These are phyloP conservation scores for Orius insidiosus DNA, from an alignment of 1,140 invertebrate genomes.

Conservation along the genomic window DNA sequence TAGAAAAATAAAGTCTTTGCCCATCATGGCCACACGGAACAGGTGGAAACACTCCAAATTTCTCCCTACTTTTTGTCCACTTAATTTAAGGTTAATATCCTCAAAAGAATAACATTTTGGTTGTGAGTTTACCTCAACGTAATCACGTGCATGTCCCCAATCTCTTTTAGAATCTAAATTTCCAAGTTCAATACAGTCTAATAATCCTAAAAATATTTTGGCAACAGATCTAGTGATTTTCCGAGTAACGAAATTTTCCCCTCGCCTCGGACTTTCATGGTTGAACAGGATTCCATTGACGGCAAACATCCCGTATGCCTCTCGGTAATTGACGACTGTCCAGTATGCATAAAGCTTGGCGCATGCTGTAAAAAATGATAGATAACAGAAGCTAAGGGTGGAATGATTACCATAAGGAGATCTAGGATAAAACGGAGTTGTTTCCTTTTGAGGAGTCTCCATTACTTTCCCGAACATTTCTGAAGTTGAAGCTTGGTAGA, in stretches of 20 bases:
- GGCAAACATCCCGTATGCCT: slow-evolving; percentile 95
- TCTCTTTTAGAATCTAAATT: slow-evolving; percentile 92
- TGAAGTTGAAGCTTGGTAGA: slow-evolving; percentile 97
- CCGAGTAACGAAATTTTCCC: slow-evolving; percentile 97
- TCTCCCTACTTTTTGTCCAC: too few relatives aligned
- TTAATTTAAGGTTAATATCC: too few relatives aligned
- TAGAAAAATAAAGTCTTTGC: too few relatives aligned
- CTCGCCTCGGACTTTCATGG: slow-evolving; percentile 93
- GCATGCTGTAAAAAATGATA: slow-evolving; percentile 53
- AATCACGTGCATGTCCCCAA: slow-evolving; percentile 99
- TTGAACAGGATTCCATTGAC: slow-evolving; percentile 99
- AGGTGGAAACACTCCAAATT: too few relatives aligned
- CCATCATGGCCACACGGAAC: too few relatives aligned
- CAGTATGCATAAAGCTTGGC: slow-evolving; percentile 98
- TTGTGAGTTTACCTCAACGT: slow-evolving; percentile 94
- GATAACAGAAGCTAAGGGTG: slow-evolving; percentile 8
- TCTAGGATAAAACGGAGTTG: slow-evolving; percentile 95
- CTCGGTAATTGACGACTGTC: slow-evolving; percentile 96
- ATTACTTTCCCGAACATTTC: slow-evolving; percentile 96
- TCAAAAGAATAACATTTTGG: too few relatives aligned
- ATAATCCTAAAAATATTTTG: slow-evolving; percentile 79
- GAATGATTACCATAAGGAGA: slow-evolving; percentile 94
- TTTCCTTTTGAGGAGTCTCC: slow-evolving; percentile 93
- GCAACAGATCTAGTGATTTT: slow-evolving; percentile 96
- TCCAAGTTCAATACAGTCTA: slow-evolving; percentile 79